Percentiles rank a stretch among this genome's conserved stretches.
These are phyloP conservation scores for Vipera ursinii DNA, from an alignment of 2,797 vertebrate species.

Conservation along the genomic window DNA sequence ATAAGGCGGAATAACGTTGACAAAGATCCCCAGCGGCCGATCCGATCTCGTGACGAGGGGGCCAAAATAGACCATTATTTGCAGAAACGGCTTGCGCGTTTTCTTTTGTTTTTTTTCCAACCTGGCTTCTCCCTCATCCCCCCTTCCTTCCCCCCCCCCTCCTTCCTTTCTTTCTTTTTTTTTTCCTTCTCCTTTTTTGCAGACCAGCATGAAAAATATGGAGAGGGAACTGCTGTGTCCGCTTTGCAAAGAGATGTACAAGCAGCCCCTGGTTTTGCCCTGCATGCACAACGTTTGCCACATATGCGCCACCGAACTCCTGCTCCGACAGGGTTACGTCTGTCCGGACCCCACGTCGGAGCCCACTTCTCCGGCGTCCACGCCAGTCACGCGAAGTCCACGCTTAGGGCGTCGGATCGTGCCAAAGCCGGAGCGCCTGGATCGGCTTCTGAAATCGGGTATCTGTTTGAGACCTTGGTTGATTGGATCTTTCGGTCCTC, in stretches of 20 bases:
- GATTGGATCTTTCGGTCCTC: too few species aligned
- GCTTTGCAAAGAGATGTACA: slow-evolving; percentile 93
- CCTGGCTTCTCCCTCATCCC: not conserved
- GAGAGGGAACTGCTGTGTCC: slow-evolving; percentile 91
- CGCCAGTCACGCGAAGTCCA: slow-evolving; percentile 87
- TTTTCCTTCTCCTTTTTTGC: not conserved
- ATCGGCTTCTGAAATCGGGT: slow-evolving; percentile 91
- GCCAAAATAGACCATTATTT: not conserved
- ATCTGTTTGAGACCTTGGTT: not conserved
- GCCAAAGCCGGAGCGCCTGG: slow-evolving; percentile 88
- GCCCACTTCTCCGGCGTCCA: slow-evolving; percentile 88
- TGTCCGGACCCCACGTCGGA: slow-evolving; percentile 87
- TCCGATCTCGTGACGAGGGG: not conserved
- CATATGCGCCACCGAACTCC: slow-evolving; percentile 88
- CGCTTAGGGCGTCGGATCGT: slow-evolving; percentile 80
- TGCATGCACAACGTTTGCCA: slow-evolving; percentile 93
- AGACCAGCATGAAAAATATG: slow-evolving; percentile 98
- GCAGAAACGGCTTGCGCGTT: not conserved
- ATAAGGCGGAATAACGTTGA: not conserved
- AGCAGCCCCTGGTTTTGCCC: slow-evolving; percentile 91
- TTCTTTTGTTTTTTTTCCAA: not conserved
- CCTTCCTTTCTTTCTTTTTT: not conserved
- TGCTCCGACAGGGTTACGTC: slow-evolving; percentile 89
- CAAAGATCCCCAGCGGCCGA: not conserved
- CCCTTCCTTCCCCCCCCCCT: not conserved